Evolutionary conservation across 2,888 invertebrate species (phyloP).

Genomic region (Kryphioiulus occultus): DNA sequence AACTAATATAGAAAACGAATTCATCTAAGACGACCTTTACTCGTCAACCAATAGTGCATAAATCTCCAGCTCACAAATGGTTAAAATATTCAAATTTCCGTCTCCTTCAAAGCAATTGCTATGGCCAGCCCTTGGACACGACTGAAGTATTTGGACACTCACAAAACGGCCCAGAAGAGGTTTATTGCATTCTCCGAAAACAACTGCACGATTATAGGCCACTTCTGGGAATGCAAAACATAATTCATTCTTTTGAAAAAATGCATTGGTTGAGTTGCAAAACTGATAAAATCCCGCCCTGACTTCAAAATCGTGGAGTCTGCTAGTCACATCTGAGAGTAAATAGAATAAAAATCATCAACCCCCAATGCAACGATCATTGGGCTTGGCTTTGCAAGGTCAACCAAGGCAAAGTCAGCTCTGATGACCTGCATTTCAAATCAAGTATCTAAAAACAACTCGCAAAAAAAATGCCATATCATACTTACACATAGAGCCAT

Average conservation of each 20-base stretch:
- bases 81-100: background rate
- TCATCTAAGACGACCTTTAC: too few species aligned
- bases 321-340: background rate
- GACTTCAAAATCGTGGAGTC: slow-evolving; percentile 15
- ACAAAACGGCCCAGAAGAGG: background rate
- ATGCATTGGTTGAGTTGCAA: background rate
- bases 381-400: too few species aligned
- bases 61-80: background rate
- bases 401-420: too few species aligned
- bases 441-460: background rate
- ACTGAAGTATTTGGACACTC: background rate
- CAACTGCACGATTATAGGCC: background rate
- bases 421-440: too few species aligned
- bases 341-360: background rate
- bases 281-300: background rate
- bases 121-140: background rate
- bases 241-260: background rate
- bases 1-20: too few species aligned
- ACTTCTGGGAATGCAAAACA: background rate
- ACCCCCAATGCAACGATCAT: too few species aligned
- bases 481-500: too few species aligned
- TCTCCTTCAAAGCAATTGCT: background rate
- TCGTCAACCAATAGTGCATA: background rate
- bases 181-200: background rate
- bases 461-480: too few species aligned